Evolutionary conservation across 1,140 invertebrate genomes (phyloP).

Genomic region (Sarcophaga bullata): DNA sequence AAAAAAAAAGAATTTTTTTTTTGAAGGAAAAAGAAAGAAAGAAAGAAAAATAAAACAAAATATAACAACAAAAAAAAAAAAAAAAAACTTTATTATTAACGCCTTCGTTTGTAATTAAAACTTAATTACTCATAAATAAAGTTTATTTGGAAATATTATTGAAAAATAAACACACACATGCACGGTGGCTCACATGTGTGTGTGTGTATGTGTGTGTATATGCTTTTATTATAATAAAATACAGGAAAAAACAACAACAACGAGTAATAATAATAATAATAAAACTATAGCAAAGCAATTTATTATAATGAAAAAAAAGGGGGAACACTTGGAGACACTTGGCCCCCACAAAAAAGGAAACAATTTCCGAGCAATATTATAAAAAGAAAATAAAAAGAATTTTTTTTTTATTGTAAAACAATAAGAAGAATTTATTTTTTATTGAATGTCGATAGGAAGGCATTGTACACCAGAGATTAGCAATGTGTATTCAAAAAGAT

Average conservation of each 20-base stretch:
- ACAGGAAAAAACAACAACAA: background rate
- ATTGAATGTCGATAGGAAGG: too few relatives aligned
- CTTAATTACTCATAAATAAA: slow-evolving; percentile 40
- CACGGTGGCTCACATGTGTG: background rate
- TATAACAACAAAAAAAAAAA: background rate
- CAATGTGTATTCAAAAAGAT: too few relatives aligned
- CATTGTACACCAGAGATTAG: too few relatives aligned
- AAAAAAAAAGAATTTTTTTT: background rate
- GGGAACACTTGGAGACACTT: background rate
- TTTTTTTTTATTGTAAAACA: too few relatives aligned
- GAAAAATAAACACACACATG: slow-evolving; percentile 37
- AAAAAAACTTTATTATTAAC: slow-evolving; percentile 34
- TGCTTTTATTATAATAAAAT: slow-evolving; percentile 44
- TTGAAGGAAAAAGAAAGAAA: too few relatives aligned
- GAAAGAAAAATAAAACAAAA: too few relatives aligned
- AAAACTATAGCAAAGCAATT: slow-evolving; percentile 12
- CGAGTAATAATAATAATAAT: background rate
- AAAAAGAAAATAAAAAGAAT: too few relatives aligned
- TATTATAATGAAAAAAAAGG: background rate
- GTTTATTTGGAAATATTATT: slow-evolving; percentile 43
- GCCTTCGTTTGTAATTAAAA: slow-evolving; percentile 38
- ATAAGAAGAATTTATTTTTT: too few relatives aligned
- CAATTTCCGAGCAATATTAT: too few relatives aligned
- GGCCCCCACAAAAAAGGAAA: background rate
- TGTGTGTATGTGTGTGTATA: slow-evolving; percentile 42